Evolutionary conservation across 2,797 vertebrate species (phyloP), one percentile per base, ranked within the genome.

Genomic region (Peromyscus eremicus): DNA sequence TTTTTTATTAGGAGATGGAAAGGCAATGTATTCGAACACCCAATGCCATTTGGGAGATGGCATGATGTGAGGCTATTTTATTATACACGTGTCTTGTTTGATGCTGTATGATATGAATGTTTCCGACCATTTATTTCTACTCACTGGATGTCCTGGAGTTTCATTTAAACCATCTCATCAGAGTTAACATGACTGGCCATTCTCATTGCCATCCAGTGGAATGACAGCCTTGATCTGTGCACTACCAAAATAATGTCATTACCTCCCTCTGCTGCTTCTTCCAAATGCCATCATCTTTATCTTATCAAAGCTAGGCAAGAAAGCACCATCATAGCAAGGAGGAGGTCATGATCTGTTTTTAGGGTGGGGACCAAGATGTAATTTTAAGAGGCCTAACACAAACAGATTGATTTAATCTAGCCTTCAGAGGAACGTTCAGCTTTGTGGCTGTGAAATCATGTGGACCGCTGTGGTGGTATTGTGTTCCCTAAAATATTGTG

Each of bases 101-200:
- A 70, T 82, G 46, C 64, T 79, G 81, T 88, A 10, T 82, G 81
- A 68, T 87, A 19, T 46, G 27, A 37, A 71, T n/a, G 40, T 75
- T 95, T 95, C 57, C 94, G 89, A 60, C 57, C 57, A 25, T 85
- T 96, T 55, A 70, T 1, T 37, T 92, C 6, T 92, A 43, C 13
- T 66, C 71, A 79, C n/a, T 57, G 49, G 76, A 82, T 17, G 91
- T 83, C 34, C 77, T 89, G 32, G 60, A 68, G 92, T 93, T 95
- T 76, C 94, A 88, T 79, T 94, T 94, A 89, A 89, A 87, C 21
- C 52, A 89, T 89, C 57, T 84, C 52, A 82, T 96, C 60, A 73
- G 79, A 92, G 80, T 85, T 84, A 71, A 89, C 93, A 52, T 73
- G 60, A 92, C 92, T 79, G 40, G 46, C 55, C 89, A 76, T 80